Evolutionary conservation across 2,888 invertebrate genomes (phyloP).

Genomic region (Lithophane leautieri): DNA sequence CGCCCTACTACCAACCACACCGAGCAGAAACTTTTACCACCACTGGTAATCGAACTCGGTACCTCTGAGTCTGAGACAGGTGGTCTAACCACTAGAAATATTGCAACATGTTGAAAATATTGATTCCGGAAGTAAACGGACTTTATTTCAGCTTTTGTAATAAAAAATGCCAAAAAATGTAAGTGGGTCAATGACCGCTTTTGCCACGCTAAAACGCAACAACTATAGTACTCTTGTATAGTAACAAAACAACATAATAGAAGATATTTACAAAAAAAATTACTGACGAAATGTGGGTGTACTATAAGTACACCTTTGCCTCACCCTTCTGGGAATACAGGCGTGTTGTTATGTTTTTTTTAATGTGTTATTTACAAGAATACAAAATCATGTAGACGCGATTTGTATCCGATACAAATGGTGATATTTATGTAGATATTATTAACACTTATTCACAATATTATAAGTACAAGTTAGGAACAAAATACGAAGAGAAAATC

Average conservation of each 20-base stretch:
- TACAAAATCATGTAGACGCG: constrained; percentile 20
- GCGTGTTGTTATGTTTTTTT: background rate
- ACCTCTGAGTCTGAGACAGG: too few relatives aligned
- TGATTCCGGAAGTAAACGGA: too few relatives aligned
- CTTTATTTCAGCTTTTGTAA: background rate
- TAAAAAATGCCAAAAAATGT: background rate
- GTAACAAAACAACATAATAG: constrained; percentile 19
- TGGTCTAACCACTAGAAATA: background rate
- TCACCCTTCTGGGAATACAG: too few relatives aligned
- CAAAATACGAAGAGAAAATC: constrained; percentile 43
- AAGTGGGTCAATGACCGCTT: background rate
- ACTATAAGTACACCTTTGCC: background rate
- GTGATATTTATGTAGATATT: constrained; percentile 12
- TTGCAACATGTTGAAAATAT: background rate
- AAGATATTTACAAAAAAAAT: constrained; percentile 40
- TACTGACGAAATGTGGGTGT: background rate
- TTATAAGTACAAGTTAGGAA: constrained; percentile 62
- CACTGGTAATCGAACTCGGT: too few relatives aligned
- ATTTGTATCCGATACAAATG: constrained; percentile 47
- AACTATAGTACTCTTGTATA: background rate
- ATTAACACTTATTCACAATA: constrained; percentile 53
- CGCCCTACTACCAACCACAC: too few relatives aligned
- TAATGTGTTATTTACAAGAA: constrained; percentile 31
- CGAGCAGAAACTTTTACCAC: too few relatives aligned
- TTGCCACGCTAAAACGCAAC: background rate